A percentile compares a stretch with the other conserved stretches of the same genome.
Evolutionary conservation across 2,888 invertebrate genomes (phyloP).

Genomic region (Chromoteleia sp.): DNA sequence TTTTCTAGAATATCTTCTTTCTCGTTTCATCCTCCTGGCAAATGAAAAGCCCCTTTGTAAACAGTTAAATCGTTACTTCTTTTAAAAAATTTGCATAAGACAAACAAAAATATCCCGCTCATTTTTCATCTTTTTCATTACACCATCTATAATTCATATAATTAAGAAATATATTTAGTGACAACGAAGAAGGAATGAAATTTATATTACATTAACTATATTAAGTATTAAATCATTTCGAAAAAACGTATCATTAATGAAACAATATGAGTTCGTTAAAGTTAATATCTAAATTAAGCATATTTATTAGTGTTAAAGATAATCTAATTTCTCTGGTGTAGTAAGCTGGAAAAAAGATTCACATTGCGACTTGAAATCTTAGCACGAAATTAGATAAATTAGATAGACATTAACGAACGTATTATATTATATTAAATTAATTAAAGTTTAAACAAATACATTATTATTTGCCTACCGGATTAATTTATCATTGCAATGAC

Average conservation of each 20-base stretch:
- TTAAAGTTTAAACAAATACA: too few species aligned
- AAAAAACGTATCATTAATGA: background rate
- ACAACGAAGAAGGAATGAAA: conserved; percentile 2
- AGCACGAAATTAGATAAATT: too few species aligned
- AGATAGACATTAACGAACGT: too few species aligned
- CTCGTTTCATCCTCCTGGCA: conserved; percentile 8
- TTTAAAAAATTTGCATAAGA: conserved; percentile 11
- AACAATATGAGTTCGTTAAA: conserved; percentile 12
- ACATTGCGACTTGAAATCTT: too few species aligned
- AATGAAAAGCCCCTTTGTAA: conserved; percentile 21
- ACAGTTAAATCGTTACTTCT: conserved; percentile 13
- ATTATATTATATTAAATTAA: too few species aligned
- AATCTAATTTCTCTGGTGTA: conserved; percentile 2
- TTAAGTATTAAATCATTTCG: background rate
- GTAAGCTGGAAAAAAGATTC: background rate
- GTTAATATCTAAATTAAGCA: conserved; percentile 25
- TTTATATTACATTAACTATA: conserved; percentile 2
- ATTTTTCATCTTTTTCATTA: conserved; percentile 4
- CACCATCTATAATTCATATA: background rate
- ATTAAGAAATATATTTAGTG: conserved; percentile 14
- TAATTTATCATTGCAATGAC: too few species aligned
- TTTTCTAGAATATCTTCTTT: conserved; percentile 19
- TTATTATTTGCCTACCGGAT: too few species aligned
- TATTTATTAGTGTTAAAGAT: conserved; percentile 2
- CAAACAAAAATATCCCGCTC: background rate